Conservation (phyloP, 2,113 vertebrate species). For the Xiphophorus maculatus region DNA sequence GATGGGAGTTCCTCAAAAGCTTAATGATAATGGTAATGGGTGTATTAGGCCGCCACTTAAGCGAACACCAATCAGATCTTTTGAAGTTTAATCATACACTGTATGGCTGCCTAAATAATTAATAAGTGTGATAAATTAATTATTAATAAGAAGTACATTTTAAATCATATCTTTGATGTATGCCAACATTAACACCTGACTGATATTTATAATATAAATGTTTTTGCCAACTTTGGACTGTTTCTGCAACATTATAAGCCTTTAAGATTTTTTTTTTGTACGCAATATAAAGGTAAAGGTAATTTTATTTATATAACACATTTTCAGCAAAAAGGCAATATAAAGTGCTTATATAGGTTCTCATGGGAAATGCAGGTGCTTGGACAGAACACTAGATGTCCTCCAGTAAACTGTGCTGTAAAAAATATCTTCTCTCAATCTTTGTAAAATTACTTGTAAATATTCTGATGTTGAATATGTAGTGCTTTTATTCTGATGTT, state of each 20-base stretch:
- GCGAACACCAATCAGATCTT: conserved; percentile 13
- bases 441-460: neutral
- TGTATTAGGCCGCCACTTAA: conserved; percentile 34
- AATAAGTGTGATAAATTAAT: neutral
- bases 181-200: conserved; percentile 21
- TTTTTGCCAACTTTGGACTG: conserved; percentile 11
- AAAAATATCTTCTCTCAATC: neutral
- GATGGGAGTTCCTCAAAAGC: conserved; percentile 12
- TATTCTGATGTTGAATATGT: too few relatives aligned
- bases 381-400: conserved; percentile 52
- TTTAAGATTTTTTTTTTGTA: neutral
- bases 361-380: conserved; percentile 9
- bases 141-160: conserved; percentile 21
- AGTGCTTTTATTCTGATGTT: too few relatives aligned
- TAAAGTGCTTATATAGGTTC: neutral
- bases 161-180: conserved; percentile 19
- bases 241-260: neutral
- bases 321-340: too few relatives aligned
- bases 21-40: conserved; percentile 16
- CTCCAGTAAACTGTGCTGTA: conserved; percentile 1
- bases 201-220: conserved; percentile 24
- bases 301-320: too few relatives aligned
- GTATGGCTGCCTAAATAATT: conserved; percentile 12
- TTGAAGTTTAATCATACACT: conserved; percentile 29
- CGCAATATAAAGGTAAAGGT: neutral